Base-by-base conservation (phyloP, 2,797 vertebrate species). In the Acipenser oxyrinchus region DNA sequence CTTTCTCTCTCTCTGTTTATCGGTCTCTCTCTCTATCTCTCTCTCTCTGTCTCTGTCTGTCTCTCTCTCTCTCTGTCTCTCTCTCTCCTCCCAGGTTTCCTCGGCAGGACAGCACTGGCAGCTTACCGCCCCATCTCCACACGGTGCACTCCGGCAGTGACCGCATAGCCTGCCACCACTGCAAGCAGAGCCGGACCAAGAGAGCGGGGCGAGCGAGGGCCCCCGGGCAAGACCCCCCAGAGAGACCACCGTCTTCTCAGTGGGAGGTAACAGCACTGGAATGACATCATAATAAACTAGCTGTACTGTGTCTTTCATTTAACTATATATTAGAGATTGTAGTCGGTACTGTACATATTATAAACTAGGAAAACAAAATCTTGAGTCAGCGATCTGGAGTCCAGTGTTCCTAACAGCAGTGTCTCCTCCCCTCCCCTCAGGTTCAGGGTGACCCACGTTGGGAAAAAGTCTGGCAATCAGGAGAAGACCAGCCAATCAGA, bases 181-280 rank as follows among this genome's bases (percentile, higher is more conserved):
- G 95, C 73, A 89, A 86, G 65, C 91, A 87, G 81, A 86, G 85
- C 65, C 89, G 77, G 37, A 82, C 90, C 0, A 87, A 94, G 71
- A 93, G 93, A 71, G 87, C 87, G 2, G 85, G 91, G 0, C 87
- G 89, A 0, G 96, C 91, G 77, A 91, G 90, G 67, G 88, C 91
- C 2, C 77, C 88, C n/a, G 48, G 74, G 79, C 76, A 92, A 89
- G 69, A 83, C 88, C 8, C 0, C 89, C 89, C 0, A 89, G 91
- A 65, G 95, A 97, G 73, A 93, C 93, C 81, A 98, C 94, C 0
- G 94, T 98, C 60, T 93, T 98, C 79, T 94, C 95, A 69, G 95
- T 98, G 71, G 95, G 84, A 94, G 95, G 95, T 95, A 85, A 76
- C 49, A 69, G 61, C 49, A 49, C 37, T 55, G 18, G 13, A 64